These are phyloP conservation scores for Sakesphorus luctuosus DNA, from an alignment of 2,113 vertebrate species.

Conservation along the genomic window DNA sequence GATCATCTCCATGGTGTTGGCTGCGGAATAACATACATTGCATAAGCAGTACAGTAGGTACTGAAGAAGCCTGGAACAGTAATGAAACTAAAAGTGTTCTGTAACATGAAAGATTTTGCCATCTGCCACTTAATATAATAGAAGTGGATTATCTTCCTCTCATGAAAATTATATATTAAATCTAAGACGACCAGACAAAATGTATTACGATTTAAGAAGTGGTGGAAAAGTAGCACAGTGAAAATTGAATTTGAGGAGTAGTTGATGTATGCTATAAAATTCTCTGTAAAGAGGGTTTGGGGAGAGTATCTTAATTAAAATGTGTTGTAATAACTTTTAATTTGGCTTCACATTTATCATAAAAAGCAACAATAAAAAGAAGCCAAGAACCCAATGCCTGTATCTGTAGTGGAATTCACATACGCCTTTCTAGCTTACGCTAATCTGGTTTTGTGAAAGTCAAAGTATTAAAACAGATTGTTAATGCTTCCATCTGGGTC, in stretches of 20 bases:
- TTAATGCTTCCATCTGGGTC: slow-evolving; percentile 57
- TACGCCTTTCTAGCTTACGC: slow-evolving; percentile 8
- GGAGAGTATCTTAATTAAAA: slow-evolving; percentile 37
- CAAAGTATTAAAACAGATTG: slow-evolving; percentile 46
- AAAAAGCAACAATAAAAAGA: not conserved
- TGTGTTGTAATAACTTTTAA: not conserved
- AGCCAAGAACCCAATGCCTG: not conserved
- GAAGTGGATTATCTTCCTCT: slow-evolving; percentile 51
- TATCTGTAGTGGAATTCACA: slow-evolving; percentile 22
- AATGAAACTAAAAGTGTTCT: slow-evolving; percentile 32
- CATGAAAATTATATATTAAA: slow-evolving; percentile 51
- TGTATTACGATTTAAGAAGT: not conserved
- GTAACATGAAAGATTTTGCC: slow-evolving; percentile 33
- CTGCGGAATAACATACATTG: not conserved
- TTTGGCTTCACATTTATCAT: not conserved
- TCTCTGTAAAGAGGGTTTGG: slow-evolving; percentile 2
- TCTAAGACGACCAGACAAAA: slow-evolving; percentile 12
- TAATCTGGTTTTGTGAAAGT: slow-evolving; percentile 65
- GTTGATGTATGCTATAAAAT: slow-evolving; percentile 7
- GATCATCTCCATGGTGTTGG: not conserved
- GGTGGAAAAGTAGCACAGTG: not conserved
- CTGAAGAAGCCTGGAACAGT: not conserved
- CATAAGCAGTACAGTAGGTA: slow-evolving; percentile 10
- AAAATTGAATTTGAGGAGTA: slow-evolving; percentile 11
- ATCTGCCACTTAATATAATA: slow-evolving; percentile 39